These are phyloP conservation scores for Drosophila anceps DNA, from an alignment of 2,888 invertebrate genomes.

Conservation along the genomic window DNA sequence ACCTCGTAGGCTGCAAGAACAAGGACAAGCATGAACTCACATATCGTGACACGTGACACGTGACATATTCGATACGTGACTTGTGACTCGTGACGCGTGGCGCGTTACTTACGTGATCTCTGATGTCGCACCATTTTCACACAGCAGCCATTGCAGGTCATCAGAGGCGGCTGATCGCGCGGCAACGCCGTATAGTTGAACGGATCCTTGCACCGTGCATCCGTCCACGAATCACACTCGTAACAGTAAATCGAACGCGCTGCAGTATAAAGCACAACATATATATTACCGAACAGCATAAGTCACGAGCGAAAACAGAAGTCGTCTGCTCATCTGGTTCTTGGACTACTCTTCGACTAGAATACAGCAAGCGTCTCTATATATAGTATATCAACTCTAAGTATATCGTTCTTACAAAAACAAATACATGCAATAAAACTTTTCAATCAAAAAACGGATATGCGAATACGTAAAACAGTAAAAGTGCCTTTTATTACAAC, in stretches of 20 bases:
- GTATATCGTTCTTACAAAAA: not conserved
- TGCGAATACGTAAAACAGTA: not conserved
- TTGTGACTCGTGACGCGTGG: not conserved
- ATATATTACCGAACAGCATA: slow-evolving; percentile 25
- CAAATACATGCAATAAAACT: not conserved
- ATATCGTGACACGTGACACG: not conserved
- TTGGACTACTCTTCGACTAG: slow-evolving; percentile 16
- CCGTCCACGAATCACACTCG: slow-evolving; percentile 97
- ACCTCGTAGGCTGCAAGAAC: slow-evolving; percentile 93
- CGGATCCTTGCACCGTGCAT: slow-evolving; percentile 95
- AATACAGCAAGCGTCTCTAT: slow-evolving; percentile 26
- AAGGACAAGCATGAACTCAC: slow-evolving; percentile 17
- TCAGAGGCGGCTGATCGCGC: slow-evolving; percentile 93
- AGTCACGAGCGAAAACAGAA: not conserved
- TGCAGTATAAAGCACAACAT: slow-evolving; percentile 83
- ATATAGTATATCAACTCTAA: not conserved
- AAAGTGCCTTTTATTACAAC: not conserved
- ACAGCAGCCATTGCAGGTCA: slow-evolving; percentile 96
- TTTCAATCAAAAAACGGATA: not conserved
- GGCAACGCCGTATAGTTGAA: slow-evolving; percentile 96
- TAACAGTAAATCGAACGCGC: slow-evolving; percentile 96
- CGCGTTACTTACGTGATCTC: slow-evolving; percentile 91
- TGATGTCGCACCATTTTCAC: slow-evolving; percentile 97
- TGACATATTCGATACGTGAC: not conserved
- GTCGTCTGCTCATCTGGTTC: slow-evolving; percentile 17